Base-by-base conservation (phyloP, 1,140 invertebrate species). In the Uloborus diversus region DNA sequence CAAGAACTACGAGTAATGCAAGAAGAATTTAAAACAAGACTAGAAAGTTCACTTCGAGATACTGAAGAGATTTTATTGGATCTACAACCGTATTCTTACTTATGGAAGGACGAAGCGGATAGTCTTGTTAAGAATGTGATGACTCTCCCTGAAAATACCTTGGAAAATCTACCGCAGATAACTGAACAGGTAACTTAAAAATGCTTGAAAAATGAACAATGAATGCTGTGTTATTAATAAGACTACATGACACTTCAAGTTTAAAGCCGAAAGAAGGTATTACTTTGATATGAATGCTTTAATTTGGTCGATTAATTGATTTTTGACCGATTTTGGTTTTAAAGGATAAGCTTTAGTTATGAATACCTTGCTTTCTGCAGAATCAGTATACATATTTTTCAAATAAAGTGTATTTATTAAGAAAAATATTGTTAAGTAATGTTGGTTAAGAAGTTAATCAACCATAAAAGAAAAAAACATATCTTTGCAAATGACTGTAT, bases 21-120 rank as follows among this genome's bases (percentile, higher is more conserved):
- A 4, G 47, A 78, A 30, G 73, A 78, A 30, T 20, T 78, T 0
- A 51, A 56, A 7, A 33, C 23, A 13, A 23, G 73, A 23, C n/a
- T 78, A 14, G 17, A 33, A 23, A 37, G 61, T 7, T 17, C 57
- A 7, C 42, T 23, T 14, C 33, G 73, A 37, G 73, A 78, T 11
- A 51, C 73, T 3, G 73, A 78, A 65, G 73, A 78, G 32, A 32
- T 78, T 4, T 25, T 66, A 3, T 42, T 78, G 3, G 73, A 78
- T 66, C 7, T 78, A 4, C 73, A 78, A 13, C 59, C 73, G 13
- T 78, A 65, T 42, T 51, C 73, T 0, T 78, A 78, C 25, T 30
- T 78, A 5, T 78, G 73, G 73, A 78, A 78, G 30, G 73, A 78
- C 27, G 62, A 78, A 35, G 61, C 73, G 4, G 73, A 78, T 20